phyloP scores from a whole-genome alignment of 1,140 invertebrate species.

The Bradynema listronoti region DNA sequence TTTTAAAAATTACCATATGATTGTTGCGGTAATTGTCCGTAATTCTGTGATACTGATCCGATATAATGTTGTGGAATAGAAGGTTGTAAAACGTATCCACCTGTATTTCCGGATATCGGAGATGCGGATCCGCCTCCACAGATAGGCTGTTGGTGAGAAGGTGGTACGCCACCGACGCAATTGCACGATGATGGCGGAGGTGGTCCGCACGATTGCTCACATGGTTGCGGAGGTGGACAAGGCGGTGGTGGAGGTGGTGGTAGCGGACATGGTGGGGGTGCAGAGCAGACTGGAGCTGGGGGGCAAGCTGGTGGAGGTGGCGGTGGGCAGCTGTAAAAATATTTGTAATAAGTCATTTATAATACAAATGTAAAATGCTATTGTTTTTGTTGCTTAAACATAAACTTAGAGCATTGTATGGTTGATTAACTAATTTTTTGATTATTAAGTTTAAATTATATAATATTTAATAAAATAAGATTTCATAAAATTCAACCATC shows the following conservation, averaged over 20 bases:
- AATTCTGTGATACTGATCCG: no score
- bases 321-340: no score
- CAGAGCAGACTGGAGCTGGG: background rate
- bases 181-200: slow-evolving; percentile 17
- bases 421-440: no score
- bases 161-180: slow-evolving; percentile 12
- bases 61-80: no score
- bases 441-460: no score
- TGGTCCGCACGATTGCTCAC: background rate
- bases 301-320: slow-evolving; percentile 5
- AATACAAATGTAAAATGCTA: no score
- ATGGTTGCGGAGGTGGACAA: background rate
- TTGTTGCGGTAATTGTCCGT: background rate
- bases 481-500: no score
- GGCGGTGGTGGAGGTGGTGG: slow-evolving; percentile 12
- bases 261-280: background rate
- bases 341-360: no score
- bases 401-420: no score
- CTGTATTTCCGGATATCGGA: slow-evolving; percentile 5
- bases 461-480: no score
- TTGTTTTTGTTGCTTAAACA: no score
- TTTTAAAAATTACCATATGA: background rate
- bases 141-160: slow-evolving; percentile 22
- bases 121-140: background rate
- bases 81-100: background rate